phyloP scores from a whole-genome alignment of 1,140 invertebrate genomes.

The Drosophila repletoides region DNA sequence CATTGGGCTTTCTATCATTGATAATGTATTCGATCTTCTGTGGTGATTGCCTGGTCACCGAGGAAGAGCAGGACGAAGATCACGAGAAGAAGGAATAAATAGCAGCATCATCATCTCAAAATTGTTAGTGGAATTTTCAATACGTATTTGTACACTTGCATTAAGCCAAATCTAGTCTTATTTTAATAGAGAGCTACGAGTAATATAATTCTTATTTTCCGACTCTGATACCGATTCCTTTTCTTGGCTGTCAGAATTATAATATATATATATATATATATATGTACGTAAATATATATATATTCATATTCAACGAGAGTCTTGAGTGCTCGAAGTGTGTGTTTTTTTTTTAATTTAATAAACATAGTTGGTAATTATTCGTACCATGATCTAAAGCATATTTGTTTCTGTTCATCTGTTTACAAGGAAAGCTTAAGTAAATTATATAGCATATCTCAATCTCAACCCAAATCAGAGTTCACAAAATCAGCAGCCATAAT shows the following conservation, averaged over 20 bases:
- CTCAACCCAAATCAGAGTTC: background rate
- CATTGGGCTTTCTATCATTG: constrained; percentile 94
- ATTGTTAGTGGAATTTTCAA: constrained; percentile 24
- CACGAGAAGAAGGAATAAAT: constrained; percentile 83
- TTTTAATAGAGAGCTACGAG: constrained; percentile 30
- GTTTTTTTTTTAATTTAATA: constrained; percentile 65
- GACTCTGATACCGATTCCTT: background rate
- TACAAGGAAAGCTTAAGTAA: constrained; percentile 25
- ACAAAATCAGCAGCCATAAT: constrained; percentile 81
- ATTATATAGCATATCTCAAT: background rate
- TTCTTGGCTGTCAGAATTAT: background rate
- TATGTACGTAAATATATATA: too few relatives aligned
- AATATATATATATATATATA: background rate
- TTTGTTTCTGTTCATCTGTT: constrained; percentile 7
- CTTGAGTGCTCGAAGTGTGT: constrained; percentile 13
- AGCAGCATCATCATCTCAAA: constrained; percentile 5
- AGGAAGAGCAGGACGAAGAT: constrained; percentile 89
- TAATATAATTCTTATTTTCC: background rate
- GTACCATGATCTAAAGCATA: constrained; percentile 36
- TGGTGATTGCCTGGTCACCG: constrained; percentile 95
- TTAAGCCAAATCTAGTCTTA: constrained; percentile 50
- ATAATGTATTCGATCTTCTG: constrained; percentile 97
- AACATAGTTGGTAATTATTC: constrained; percentile 64
- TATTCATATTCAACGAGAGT: background rate
- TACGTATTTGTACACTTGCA: constrained; percentile 28